Conservation (phyloP, 2,113 vertebrate genomes). For the Scopus umbretta region DNA sequence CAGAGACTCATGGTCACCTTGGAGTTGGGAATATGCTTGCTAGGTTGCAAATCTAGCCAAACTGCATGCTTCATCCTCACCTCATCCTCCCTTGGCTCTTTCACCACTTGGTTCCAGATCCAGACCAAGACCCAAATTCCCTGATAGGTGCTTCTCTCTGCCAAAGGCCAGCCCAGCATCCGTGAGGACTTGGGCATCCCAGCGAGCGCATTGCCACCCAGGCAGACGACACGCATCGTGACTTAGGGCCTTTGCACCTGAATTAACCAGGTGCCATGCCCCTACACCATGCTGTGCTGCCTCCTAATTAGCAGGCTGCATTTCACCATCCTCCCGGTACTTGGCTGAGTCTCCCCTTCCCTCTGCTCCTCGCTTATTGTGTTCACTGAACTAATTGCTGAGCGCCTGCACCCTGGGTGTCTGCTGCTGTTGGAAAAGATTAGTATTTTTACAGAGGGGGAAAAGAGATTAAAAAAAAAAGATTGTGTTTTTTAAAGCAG, state of each 20-base stretch:
- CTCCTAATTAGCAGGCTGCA: constrained; percentile 28
- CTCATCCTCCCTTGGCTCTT: not conserved
- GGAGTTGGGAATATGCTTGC: accelerated
- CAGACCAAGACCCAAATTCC: not conserved
- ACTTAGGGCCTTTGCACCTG: not conserved
- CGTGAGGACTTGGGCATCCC: not conserved
- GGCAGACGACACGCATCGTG: accelerated
- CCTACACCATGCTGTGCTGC: not conserved
- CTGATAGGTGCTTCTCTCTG: not conserved
- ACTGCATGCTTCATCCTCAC: not conserved
- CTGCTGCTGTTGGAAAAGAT: constrained; percentile 68
- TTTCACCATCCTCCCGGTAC: not conserved
- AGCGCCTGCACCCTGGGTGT: constrained; percentile 49
- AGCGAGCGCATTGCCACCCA: accelerated
- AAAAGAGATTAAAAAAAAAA: constrained; percentile 24
- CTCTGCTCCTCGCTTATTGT: constrained; percentile 18
- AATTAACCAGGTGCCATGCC: not conserved
- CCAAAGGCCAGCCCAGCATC: not conserved
- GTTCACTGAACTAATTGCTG: constrained; percentile 62
- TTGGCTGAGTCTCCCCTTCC: constrained; percentile 24
- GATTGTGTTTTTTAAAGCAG: constrained; percentile 71
- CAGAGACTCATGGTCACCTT: not conserved
- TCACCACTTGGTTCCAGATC: not conserved
- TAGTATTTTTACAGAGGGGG: constrained; percentile 60
- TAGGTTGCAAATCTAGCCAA: not conserved